phyloP scores from a whole-genome alignment of 2,113 vertebrate species.

The Myiozetetes cayanensis region DNA sequence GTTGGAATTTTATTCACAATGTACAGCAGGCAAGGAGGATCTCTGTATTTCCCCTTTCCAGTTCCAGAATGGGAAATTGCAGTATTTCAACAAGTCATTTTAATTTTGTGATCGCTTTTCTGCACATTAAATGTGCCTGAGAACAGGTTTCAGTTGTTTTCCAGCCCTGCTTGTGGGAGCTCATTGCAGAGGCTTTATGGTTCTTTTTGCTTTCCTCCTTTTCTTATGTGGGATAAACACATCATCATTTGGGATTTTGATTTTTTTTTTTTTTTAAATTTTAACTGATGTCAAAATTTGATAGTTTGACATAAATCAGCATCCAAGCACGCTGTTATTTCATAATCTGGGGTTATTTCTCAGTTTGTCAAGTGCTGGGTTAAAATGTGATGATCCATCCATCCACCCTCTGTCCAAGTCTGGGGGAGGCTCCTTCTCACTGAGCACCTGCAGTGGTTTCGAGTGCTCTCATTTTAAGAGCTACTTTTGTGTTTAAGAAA shows the following conservation, averaged over 20 bases:
- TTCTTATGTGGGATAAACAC: not conserved
- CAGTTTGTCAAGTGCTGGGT: not conserved
- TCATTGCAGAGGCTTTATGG: not conserved
- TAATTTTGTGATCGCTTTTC: not conserved
- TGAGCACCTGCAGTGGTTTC: not conserved
- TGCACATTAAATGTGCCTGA: not conserved
- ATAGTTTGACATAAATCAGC: not conserved
- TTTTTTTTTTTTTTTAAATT: not conserved
- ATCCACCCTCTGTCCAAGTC: not conserved
- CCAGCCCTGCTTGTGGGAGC: fast-evolving
- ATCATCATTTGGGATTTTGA: fast-evolving
- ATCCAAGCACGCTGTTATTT: fast-evolving
- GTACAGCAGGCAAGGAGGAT: not conserved
- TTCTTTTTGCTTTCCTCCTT: not conserved
- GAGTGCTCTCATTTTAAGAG: not conserved
- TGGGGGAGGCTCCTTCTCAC: not conserved
- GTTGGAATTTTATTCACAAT: not conserved
- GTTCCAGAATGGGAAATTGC: not conserved
- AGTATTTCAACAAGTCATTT: not conserved
- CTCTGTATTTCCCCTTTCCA: not conserved
- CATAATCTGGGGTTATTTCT: not conserved
- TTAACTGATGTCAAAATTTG: fast-evolving
- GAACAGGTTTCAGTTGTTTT: not conserved
- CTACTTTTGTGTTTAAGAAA: not conserved
- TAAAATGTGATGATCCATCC: not conserved